phyloP scores from a whole-genome alignment of 2,113 vertebrate genomes.

The Corvus cornix region DNA sequence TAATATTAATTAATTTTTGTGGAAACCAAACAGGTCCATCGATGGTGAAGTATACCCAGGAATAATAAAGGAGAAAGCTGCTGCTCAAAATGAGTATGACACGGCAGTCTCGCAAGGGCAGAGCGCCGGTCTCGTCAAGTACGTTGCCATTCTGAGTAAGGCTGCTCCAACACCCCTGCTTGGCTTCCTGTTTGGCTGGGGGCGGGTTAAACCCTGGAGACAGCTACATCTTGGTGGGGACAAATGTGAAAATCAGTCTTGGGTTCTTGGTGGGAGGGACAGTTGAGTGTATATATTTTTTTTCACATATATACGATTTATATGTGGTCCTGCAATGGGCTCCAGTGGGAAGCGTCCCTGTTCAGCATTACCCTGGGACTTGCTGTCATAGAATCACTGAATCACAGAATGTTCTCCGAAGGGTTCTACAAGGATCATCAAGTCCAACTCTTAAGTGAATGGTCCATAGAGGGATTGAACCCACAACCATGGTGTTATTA shows the following conservation, averaged over 20 bases:
- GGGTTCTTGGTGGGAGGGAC: not conserved
- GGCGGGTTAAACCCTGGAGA: not conserved
- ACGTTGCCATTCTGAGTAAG: not conserved
- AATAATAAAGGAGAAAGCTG: slow-evolving; percentile 82
- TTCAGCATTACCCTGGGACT: not conserved
- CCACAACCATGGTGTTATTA: rapidly evolving
- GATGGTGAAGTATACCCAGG: slow-evolving; percentile 84
- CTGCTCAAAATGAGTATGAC: slow-evolving; percentile 81
- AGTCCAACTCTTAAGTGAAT: not conserved
- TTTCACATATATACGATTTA: not conserved
- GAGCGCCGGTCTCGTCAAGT: slow-evolving; percentile 86
- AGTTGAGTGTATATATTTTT: rapidly evolving
- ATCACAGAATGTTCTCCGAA: not conserved
- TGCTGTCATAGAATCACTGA: not conserved
- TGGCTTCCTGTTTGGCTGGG: not conserved
- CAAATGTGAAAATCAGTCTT: not conserved
- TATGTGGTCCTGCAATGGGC: not conserved
- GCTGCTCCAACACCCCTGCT: not conserved
- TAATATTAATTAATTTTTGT: not conserved
- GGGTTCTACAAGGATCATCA: not conserved
- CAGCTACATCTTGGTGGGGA: not conserved
- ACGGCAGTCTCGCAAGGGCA: slow-evolving; percentile 76
- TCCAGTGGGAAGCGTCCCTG: not conserved
- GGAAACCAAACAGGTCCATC: slow-evolving; percentile 77
- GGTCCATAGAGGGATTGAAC: not conserved